phyloP scores from a whole-genome alignment of 2,888 invertebrate species.

The Athalia rosae region DNA sequence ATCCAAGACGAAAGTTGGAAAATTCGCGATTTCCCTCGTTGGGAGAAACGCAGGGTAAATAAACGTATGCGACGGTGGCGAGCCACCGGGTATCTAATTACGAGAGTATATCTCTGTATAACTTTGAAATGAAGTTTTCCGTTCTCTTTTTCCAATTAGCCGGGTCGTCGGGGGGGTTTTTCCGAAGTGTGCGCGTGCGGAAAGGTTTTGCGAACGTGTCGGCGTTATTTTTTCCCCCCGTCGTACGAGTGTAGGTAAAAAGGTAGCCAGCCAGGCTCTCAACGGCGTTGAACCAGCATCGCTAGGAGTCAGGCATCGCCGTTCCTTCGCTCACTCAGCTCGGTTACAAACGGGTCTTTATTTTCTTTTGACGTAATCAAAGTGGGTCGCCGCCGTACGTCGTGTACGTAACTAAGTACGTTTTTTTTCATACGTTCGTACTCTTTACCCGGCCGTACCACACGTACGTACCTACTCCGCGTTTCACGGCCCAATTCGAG shows the following conservation, averaged over 20 bases:
- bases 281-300: not conserved
- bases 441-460: too few species aligned
- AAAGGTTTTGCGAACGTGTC: too few species aligned
- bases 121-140: not conserved
- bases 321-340: conserved; percentile 46
- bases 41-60: not conserved
- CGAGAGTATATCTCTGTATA: not conserved
- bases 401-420: conserved; percentile 39
- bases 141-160: conserved; percentile 3
- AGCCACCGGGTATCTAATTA: not conserved
- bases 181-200: too few species aligned
- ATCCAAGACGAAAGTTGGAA: too few species aligned
- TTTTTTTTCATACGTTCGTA: too few species aligned
- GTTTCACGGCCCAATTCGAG: conserved; percentile 69
- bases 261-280: too few species aligned
- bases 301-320: conserved; percentile 40
- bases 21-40: too few species aligned
- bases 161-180: not conserved
- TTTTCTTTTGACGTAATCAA: conserved; percentile 64
- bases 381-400: conserved; percentile 56
- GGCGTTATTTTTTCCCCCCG: not conserved
- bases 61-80: not conserved
- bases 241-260: not conserved
- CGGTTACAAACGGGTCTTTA: conserved; percentile 63
- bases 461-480: too few species aligned